phyloP scores from a whole-genome alignment of 2,888 invertebrate genomes.

The Ectobius pallidus region DNA sequence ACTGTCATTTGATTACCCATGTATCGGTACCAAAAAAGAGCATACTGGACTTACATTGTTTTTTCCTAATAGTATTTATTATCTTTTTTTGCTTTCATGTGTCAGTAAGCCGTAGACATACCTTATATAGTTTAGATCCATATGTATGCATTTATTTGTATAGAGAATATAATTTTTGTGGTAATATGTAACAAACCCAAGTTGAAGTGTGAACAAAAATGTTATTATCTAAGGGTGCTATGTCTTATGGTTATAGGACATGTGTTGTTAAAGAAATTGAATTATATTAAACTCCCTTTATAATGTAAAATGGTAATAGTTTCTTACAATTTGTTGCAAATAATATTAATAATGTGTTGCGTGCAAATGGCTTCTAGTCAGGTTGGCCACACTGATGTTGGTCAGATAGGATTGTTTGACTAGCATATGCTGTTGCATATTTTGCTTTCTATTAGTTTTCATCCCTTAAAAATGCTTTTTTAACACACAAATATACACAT shows the following conservation, averaged over 20 bases:
- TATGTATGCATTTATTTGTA: conserved; percentile 42
- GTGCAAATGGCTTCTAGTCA: conserved; percentile 32
- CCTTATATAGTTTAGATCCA: conserved; percentile 28
- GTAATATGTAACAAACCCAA: conserved; percentile 24
- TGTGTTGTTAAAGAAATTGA: conserved; percentile 19
- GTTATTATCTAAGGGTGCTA: conserved; percentile 29
- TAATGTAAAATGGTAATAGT: not conserved
- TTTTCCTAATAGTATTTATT: conserved; percentile 4
- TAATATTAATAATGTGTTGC: conserved; percentile 29
- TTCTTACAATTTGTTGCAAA: conserved; percentile 32
- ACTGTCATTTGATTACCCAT: conserved; percentile 6
- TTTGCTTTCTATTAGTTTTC: not conserved
- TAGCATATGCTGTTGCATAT: conserved; percentile 22
- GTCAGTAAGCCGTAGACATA: not conserved
- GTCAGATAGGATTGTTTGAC: conserved; percentile 30
- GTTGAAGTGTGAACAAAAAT: conserved; percentile 29
- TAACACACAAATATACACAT: conserved; percentile 11
- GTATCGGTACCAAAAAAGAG: not conserved
- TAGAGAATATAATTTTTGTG: conserved; percentile 29
- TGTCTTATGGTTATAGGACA: conserved; percentile 17
- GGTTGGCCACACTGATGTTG: conserved; percentile 24
- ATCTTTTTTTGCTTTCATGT: conserved; percentile 13
- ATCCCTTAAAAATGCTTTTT: not conserved
- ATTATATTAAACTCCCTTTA: conserved; percentile 17
- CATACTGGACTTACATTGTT: not conserved